Base-by-base conservation (phyloP, 2,888 invertebrate species). In the Rhamnusium bicolor region DNA sequence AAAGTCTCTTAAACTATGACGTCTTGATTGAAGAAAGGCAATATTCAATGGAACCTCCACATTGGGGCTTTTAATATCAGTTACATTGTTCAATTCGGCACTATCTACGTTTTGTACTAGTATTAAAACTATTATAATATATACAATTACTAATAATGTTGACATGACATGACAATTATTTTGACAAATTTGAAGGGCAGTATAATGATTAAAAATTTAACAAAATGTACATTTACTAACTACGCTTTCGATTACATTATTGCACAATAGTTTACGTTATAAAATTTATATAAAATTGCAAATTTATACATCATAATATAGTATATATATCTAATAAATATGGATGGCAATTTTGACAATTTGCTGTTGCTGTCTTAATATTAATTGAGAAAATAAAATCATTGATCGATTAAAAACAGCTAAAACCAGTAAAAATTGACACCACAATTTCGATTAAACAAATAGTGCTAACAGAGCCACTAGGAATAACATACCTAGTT, bases 21-120 rank as follows among this genome's bases (percentile, higher is more conserved):
- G 71, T 76, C 75, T 75, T 71, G 73, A 73, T 75, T 72, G 74
- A 69, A 54, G 71, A 63, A 72, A 77, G 67, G 75, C 72, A 69
- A 56, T 74, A 73, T 53, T 53, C 69, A 62, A 24, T 65, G 71
- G 66, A 47, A 58, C 66, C 49, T 70, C 63, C 56, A 68, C 53
- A 65, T 62, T 27, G 54, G 62, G 69, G 53, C 60, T 66, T 12
- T 65, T 63, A 53, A 58, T 58, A 70, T 49, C 67, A 47, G 49
- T 47, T 60, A 71, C 66, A 54, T 47, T 61, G 51, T 68, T 69
- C 53, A 62, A 56, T 67, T 63, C 65, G 70, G 69, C 71, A 79
- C 79, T 75, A 75, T 74, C 65, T 71, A 76, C 58, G 58, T 65
- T 74, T 75, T 77, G 78, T 73, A 77, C 76, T 74, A 77, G 62